Conservation (phyloP, 2,888 invertebrate species). For the Apodemia mormo region DNA sequence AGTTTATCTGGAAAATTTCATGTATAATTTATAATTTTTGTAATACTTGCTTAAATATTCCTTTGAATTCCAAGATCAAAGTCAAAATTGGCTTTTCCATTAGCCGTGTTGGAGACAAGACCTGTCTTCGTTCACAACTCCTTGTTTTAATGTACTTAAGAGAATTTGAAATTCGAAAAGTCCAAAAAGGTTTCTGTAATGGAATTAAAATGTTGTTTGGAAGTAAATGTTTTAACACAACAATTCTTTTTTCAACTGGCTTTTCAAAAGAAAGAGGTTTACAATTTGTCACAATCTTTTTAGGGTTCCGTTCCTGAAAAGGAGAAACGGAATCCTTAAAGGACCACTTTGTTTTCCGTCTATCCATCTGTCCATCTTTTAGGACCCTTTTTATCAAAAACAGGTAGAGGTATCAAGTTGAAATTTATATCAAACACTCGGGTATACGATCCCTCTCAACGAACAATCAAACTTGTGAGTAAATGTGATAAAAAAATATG, state of each 20-base stretch:
- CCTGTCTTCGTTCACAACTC: constrained; percentile 18
- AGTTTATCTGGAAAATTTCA: not conserved
- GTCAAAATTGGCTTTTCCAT: constrained; percentile 40
- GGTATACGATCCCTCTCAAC: too few relatives aligned
- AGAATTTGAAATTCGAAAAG: constrained; percentile 17
- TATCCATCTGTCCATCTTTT: too few relatives aligned
- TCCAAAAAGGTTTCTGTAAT: constrained; percentile 7
- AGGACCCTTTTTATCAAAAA: too few relatives aligned
- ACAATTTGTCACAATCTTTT: too few relatives aligned
- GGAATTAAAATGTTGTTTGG: not conserved
- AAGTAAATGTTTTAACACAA: not conserved
- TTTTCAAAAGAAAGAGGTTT: too few relatives aligned
- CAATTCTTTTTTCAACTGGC: not conserved
- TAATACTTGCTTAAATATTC: constrained; percentile 34
- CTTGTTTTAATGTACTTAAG: constrained; percentile 12
- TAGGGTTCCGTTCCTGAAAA: too few relatives aligned
- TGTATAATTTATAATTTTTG: not conserved
- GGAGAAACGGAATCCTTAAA: too few relatives aligned
- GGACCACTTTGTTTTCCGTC: too few relatives aligned
- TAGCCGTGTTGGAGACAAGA: constrained; percentile 25
- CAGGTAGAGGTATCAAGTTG: too few relatives aligned
- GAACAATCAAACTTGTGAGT: too few relatives aligned
- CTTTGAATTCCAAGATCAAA: constrained; percentile 39
- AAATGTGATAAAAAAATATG: too few relatives aligned
- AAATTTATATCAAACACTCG: too few relatives aligned